A percentile compares a stretch with the other conserved stretches of the same genome.
Conservation (phyloP, 2,113 vertebrate genomes). For the Phaethon lepturus region DNA sequence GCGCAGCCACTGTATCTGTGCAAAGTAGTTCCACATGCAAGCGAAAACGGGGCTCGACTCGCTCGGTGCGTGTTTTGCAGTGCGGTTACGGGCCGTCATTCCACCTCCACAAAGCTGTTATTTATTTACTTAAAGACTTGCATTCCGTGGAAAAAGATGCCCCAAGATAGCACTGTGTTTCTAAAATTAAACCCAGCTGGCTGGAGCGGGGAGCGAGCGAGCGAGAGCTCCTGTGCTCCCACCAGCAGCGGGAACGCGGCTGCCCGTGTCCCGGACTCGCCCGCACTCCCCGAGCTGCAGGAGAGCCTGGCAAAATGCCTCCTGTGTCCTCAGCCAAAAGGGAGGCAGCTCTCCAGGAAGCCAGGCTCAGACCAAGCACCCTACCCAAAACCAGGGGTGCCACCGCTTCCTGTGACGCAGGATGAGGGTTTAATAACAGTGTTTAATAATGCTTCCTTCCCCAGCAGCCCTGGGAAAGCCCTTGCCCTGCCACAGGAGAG, state of each 20-base stretch:
- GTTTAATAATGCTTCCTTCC: background rate
- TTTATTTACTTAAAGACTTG: slow-evolving; percentile 71
- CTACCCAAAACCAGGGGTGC: background rate
- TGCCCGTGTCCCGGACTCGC: rapidly evolving
- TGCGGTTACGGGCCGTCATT: background rate
- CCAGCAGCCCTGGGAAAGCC: background rate
- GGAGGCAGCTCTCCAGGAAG: background rate
- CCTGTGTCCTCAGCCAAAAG: background rate
- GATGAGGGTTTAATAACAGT: background rate
- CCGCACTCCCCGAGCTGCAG: background rate
- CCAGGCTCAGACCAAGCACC: background rate
- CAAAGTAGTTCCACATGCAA: slow-evolving; percentile 57
- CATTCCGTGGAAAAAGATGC: slow-evolving; percentile 72
- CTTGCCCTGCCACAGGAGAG: background rate
- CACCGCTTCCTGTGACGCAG: rapidly evolving
- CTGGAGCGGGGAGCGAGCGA: background rate
- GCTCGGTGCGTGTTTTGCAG: background rate
- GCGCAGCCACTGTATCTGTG: slow-evolving; percentile 19
- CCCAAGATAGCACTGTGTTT: slow-evolving; percentile 59
- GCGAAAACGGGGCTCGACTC: background rate
- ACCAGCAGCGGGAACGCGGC: background rate
- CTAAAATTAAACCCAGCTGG: slow-evolving; percentile 73
- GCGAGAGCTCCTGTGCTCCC: background rate
- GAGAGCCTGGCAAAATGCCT: background rate
- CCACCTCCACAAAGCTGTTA: slow-evolving; percentile 61